A percentile compares a stretch with the other conserved stretches of the same genome.
These are phyloP conservation scores for Teleogryllus occipitalis DNA, from an alignment of 1,140 invertebrate genomes.

Conservation along the genomic window DNA sequence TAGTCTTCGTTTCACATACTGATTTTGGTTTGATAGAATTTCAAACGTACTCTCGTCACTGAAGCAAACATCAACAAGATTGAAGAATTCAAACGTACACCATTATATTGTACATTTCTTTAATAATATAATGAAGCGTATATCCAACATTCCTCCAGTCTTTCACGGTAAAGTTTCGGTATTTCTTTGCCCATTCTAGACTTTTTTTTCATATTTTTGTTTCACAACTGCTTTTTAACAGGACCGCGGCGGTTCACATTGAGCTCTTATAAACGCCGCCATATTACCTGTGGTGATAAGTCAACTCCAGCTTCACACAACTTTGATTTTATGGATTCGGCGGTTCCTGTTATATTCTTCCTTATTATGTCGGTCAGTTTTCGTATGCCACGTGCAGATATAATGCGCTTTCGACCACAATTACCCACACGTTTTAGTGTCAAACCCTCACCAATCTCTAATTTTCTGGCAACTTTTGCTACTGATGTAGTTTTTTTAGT, in stretches of 20 bases:
- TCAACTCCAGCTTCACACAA: neutral
- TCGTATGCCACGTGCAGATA: neutral
- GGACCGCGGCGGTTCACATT: neutral
- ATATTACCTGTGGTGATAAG: neutral
- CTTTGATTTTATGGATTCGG: neutral
- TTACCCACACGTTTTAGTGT: neutral
- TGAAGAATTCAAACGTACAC: neutral
- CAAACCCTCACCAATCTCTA: neutral
- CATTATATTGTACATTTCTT: neutral
- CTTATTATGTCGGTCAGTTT: neutral
- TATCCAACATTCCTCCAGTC: neutral
- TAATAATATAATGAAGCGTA: neutral
- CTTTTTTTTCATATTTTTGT: neutral
- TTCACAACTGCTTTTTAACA: neutral
- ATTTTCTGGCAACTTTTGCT: neutral
- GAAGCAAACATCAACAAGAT: neutral
- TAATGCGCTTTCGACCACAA: neutral
- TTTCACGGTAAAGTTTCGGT: neutral
- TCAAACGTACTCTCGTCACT: neutral
- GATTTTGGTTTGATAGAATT: constrained; percentile 4
- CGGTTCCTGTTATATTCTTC: neutral
- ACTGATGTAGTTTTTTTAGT: too few species aligned
- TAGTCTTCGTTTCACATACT: neutral
- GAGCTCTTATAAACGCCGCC: neutral
- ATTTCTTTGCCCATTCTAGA: neutral